phyloP scores from a whole-genome alignment of 1,140 invertebrate genomes.

The Coptotermes formosanus region DNA sequence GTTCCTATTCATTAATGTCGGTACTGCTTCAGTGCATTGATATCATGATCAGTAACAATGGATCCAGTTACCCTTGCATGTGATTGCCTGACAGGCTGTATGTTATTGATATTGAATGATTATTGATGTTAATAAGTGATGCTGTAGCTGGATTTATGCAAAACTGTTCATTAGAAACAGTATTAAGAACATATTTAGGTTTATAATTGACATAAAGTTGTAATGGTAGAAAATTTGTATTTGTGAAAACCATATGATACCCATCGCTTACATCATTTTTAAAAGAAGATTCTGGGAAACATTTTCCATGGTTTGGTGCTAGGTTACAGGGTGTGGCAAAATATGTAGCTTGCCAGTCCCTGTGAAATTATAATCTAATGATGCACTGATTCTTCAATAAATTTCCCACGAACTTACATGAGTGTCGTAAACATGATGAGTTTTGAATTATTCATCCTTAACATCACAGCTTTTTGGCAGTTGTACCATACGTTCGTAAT shows the following conservation, averaged over 20 bases:
- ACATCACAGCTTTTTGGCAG: too few relatives aligned
- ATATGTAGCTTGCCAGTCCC: background rate
- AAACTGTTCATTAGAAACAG: background rate
- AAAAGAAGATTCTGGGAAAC: conserved; percentile 15
- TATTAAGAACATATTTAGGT: background rate
- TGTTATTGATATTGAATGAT: background rate
- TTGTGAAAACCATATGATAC: background rate
- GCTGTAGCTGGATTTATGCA: background rate
- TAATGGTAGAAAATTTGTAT: background rate
- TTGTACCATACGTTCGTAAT: background rate
- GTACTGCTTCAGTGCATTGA: background rate
- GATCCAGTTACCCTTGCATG: background rate
- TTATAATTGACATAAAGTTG: background rate
- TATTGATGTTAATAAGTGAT: conserved; percentile 15
- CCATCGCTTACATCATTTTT: background rate
- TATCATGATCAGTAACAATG: background rate
- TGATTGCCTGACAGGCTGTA: background rate
- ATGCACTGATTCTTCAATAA: background rate
- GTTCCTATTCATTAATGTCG: conserved; percentile 7
- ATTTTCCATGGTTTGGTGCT: background rate
- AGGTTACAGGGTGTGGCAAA: conserved; percentile 7
- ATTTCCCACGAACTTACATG: background rate
- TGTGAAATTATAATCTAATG: background rate
- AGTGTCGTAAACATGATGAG: too few relatives aligned
- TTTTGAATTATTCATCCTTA: too few relatives aligned